Conservation (phyloP, 2,797 vertebrate species). For the Catostomus latipinnis region DNA sequence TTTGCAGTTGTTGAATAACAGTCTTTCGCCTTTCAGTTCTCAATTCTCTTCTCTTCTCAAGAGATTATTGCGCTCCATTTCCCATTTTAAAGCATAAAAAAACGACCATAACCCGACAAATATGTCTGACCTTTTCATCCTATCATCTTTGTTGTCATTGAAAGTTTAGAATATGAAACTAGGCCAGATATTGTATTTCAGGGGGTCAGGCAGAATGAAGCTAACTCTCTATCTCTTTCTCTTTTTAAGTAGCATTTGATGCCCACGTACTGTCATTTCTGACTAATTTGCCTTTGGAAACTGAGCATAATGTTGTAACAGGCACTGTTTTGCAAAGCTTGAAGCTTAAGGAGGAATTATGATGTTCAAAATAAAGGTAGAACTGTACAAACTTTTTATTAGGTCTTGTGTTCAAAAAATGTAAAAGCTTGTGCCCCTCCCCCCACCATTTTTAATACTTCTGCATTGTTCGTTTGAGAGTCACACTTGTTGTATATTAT, state of each 20-base stretch:
- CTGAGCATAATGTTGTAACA: background rate
- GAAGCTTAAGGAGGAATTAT: background rate
- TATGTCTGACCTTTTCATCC: slow-evolving; percentile 45
- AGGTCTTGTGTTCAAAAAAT: too few species aligned
- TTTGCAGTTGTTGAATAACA: slow-evolving; percentile 15
- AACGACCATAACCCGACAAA: slow-evolving; percentile 16
- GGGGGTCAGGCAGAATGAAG: background rate
- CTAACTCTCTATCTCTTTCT: background rate
- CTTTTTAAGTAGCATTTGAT: background rate
- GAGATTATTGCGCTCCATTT: slow-evolving; percentile 44
- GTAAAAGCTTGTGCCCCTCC: too few species aligned
- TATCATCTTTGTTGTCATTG: slow-evolving; percentile 18
- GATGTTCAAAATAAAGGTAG: background rate
- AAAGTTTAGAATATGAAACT: slow-evolving; percentile 46
- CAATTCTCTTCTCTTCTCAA: slow-evolving; percentile 9
- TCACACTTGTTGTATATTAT: too few species aligned
- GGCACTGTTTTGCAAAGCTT: too few species aligned
- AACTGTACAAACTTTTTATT: too few species aligned
- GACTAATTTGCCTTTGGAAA: background rate
- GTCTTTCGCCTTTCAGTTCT: background rate
- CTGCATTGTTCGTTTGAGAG: too few species aligned
- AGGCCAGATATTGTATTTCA: slow-evolving; percentile 15
- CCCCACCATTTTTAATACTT: too few species aligned
- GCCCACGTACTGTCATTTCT: background rate
- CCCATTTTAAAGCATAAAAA: slow-evolving; percentile 1